Base-by-base conservation (phyloP, 2,797 vertebrate species). In the Silurus aristotelis region DNA sequence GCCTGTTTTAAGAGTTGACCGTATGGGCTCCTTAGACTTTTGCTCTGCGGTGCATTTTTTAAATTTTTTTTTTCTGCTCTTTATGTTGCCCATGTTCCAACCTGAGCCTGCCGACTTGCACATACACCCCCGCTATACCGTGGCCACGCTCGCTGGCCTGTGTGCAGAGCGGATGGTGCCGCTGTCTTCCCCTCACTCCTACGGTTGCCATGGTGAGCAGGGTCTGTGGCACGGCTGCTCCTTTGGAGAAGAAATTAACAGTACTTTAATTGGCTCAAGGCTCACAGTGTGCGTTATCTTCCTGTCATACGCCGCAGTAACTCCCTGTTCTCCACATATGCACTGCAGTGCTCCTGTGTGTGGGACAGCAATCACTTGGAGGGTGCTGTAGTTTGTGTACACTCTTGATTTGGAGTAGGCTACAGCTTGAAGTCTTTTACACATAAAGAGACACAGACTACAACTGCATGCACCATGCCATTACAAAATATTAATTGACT, bases 141-240 rank as follows among this genome's bases (percentile, higher is more conserved):
- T n/a, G 71, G 83, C 80, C 67, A n/a, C 63, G 55, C 64, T 85
- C 84, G 80, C 68, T 80, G 63, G 76, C 58, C 85, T 80, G 76
- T 72, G 72, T 75, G 79, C 73, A 80, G 76, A 85, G 80, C 38
- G 87, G 80, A 82, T 78, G 84, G 25, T 75, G 73, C 75, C 73
- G 43, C 82, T 80, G 56, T 73, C 82, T 79, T 87, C 75, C 82
- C 80, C 79, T 64, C 86, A 83, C 83, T 91, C 91, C 90, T 87
- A 61, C 87, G 79, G 94, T 95, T 95, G 91, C 93, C 93, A 95
- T 95, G 93, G 93, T 90, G 90, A 95, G 87, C 71, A 15, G 87
- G 86, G 90, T 91, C 87, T 82, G 86, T 86, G 90, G 88, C 86
- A 75, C 83, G 82, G 83, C 85, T 86, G 85, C 67, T 22, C 83